phyloP scores from a whole-genome alignment of 2,113 vertebrate species.

The Gallinago jamesoni region DNA sequence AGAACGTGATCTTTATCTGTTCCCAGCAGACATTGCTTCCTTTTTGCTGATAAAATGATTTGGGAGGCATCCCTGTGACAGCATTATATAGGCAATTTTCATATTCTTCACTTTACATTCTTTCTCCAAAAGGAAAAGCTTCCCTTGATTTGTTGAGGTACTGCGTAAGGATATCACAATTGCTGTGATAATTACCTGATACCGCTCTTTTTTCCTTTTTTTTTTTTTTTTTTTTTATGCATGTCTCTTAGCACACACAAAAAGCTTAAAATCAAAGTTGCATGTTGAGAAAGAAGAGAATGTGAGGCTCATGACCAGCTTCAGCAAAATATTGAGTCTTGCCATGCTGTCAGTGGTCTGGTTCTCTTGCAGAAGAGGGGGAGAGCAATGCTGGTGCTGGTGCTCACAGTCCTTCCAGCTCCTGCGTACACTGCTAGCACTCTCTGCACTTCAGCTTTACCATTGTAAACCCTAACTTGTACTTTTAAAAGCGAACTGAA shows the following conservation, averaged over 20 bases:
- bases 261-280: background rate
- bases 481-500: background rate
- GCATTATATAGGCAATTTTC: constrained; percentile 6
- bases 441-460: background rate
- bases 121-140: constrained; percentile 2
- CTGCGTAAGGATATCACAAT: background rate
- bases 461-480: background rate
- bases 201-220: background rate
- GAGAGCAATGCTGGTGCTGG: background rate
- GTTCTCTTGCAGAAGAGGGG: background rate
- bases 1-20: constrained; percentile 41
- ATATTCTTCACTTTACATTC: background rate
- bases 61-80: constrained; percentile 21
- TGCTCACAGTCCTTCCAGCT: background rate
- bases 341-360: background rate
- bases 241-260: background rate
- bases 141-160: constrained; percentile 8
- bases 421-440: background rate
- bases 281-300: constrained; percentile 13
- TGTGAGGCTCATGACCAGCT: background rate
- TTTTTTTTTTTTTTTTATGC: background rate
- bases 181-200: background rate
- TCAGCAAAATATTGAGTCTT: background rate
- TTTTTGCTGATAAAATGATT: constrained; percentile 16
- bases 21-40: constrained; percentile 39